phyloP scores from a whole-genome alignment of 2,888 invertebrate species.

The Mythimna albipuncta region DNA sequence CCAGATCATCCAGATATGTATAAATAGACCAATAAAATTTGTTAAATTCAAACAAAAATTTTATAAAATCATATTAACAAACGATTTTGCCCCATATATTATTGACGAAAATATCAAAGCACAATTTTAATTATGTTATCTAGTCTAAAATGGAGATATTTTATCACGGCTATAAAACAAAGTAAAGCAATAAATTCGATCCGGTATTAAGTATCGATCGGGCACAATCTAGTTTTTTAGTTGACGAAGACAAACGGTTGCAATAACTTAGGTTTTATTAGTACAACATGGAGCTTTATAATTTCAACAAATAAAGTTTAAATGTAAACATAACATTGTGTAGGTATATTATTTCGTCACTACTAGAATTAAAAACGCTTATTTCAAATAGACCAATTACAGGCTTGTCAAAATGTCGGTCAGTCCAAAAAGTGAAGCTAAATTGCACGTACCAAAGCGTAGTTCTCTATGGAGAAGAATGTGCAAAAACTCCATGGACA shows the following conservation, averaged over 20 bases:
- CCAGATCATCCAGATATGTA: too few relatives aligned
- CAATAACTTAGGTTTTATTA: slow-evolving; percentile 50
- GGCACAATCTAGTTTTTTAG: slow-evolving; percentile 45
- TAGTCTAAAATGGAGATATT: slow-evolving; percentile 40
- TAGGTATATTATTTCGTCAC: not conserved
- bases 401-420: too few relatives aligned
- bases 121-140: slow-evolving; percentile 34
- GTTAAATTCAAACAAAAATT: too few relatives aligned
- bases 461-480: too few relatives aligned
- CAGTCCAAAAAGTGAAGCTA: too few relatives aligned
- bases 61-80: not conserved
- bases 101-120: not conserved
- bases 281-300: slow-evolving; percentile 24
- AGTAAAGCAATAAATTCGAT: slow-evolving; percentile 44
- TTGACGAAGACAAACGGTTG: slow-evolving; percentile 22
- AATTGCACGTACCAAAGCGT: too few relatives aligned
- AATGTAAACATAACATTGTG: not conserved
- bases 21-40: too few relatives aligned
- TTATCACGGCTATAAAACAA: slow-evolving; percentile 50
- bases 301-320: not conserved
- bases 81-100: not conserved
- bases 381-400: too few relatives aligned
- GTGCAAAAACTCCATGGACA: too few relatives aligned
- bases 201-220: slow-evolving; percentile 39
- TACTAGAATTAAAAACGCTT: too few relatives aligned